These are phyloP conservation scores for Palythoa grandiflora DNA, from an alignment of 92 coral and sea anemone species.

Conservation along the genomic window DNA sequence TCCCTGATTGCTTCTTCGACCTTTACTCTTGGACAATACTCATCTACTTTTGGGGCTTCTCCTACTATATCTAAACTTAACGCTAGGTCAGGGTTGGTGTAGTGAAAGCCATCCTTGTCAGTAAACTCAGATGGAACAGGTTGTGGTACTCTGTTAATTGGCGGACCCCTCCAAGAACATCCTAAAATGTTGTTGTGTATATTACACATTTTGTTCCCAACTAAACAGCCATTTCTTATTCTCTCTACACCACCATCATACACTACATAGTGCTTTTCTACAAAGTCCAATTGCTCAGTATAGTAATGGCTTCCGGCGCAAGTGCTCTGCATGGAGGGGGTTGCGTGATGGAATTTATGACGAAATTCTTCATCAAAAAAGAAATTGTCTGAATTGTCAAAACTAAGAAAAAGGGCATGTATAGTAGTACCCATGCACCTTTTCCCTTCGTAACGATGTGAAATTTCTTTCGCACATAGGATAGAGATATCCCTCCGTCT, in stretches of 20 bases:
- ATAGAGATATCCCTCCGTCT: constrained; percentile 1
- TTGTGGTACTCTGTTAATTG: constrained; percentile 56
- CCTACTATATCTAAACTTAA: constrained; percentile 44
- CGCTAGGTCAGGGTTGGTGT: constrained; percentile 46
- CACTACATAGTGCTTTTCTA: constrained; percentile 17
- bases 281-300: constrained; percentile 13
- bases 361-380: constrained; percentile 56
- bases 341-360: constrained; percentile 52
- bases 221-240: constrained; percentile 62
- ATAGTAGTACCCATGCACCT: constrained; percentile 58
- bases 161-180: constrained; percentile 65
- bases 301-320: constrained; percentile 32
- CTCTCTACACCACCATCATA: constrained; percentile 41
- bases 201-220: constrained; percentile 60
- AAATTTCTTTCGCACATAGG: constrained; percentile 49
- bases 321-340: constrained; percentile 49
- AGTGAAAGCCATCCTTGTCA: constrained; percentile 61
- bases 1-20: constrained; percentile 20
- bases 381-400: constrained; percentile 46
- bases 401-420: constrained; percentile 57
- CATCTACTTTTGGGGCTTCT: constrained; percentile 56
- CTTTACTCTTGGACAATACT: constrained; percentile 44
- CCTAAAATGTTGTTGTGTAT: constrained; percentile 56
- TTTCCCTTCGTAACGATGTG: constrained; percentile 44
- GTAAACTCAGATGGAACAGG: constrained; percentile 57